Base-by-base conservation (phyloP, 1,140 invertebrate species). In the Cydia strobilella region DNA sequence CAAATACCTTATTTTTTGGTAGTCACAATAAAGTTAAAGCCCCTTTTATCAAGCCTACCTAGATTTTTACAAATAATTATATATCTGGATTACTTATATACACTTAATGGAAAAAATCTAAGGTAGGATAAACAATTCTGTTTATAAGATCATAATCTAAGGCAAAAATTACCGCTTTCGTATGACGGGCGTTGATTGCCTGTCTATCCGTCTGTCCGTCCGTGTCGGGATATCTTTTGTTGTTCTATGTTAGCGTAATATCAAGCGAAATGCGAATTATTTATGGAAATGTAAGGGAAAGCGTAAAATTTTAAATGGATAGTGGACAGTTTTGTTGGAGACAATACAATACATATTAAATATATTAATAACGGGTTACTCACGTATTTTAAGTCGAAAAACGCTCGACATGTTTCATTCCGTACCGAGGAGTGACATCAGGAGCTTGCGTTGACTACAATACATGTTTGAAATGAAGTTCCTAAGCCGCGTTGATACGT, bases 151-250 rank as follows among this genome's bases (percentile, higher is more conserved):
- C 42, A 45, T 45, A 45, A 45, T 45, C 72, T 63, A 69, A 7
- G 35, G 76, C 73, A 77, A 79, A 81, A 76, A 79, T 79, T 73
- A 77, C 73, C 65, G 65, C 65, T 39, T 69, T 69, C 65, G 18
- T 31, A 48, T 76, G 72, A 76, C 78, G 78, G 48, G 54, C 5
- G 54, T 77, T 80, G 84, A 85, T 85, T 84, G 78, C 80, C 80
- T 84, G 84, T 85, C 84, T 74, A 78, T 85, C 78, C 31, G 76
- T 78, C 76, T 73, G 74, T 79, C 73, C 51, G 76, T 73, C 72
- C 35, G 75, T 71, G 63, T 75, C 76, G 66, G 42, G 73, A 65
- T 25, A 72, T 65, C 78, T 62, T 31, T 35, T 69, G 65, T 69
- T 69, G 31, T 69, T 18, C 54, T 59, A 23, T 59, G 54, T 59